Base-by-base conservation (phyloP, 2,797 vertebrate species). In the Triplophysa yarkandensis region DNA sequence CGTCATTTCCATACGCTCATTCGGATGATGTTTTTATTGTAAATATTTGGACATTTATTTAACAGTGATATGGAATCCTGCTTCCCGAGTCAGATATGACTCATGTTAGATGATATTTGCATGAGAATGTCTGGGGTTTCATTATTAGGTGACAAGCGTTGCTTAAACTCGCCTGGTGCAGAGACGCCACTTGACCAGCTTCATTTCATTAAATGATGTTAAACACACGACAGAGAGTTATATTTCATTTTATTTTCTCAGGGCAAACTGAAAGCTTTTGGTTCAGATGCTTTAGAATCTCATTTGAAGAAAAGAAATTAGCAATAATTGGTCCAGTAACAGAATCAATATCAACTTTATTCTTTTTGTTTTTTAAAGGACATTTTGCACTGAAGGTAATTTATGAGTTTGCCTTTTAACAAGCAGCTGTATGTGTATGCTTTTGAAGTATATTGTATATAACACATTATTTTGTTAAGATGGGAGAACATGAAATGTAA, bases 341-440 rank as follows among this genome's bases (percentile, higher is more conserved):
- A 44, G 71, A 67, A 70, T 75, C 36, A 65, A 32, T 50, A 77
- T 75, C 71, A 58, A 28, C 84, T 85, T 87, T 81, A 48, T 82
- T 78, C 65, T 83, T 84, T 7, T 34, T 17, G 74, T 72, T 79
- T 84, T 85, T 86, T 64, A 82, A 72, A 67, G 66, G 77, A 79
- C 81, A 65, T 84, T 86, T 88, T 91, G 90, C 90, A 92, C 88
- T 90, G 88, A 88, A 88, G 69, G 79, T 82, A 75, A 82, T 82
- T 85, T 78, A 77, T n/a, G n/a, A 85, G 63, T 83, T 83, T 73
- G 25, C 67, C 77, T 66, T 82, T 74, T 11, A 58, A 71, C 13
- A 48, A 54, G 48, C 60, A 64, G 67, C 32, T 71, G 16, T 83
- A 83, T 86, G 76, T 78, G 77, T 87, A 83, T 91, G 76, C 80